phyloP scores from a whole-genome alignment of 2,113 vertebrate species.

The Ophthalmolycus amberensis region DNA sequence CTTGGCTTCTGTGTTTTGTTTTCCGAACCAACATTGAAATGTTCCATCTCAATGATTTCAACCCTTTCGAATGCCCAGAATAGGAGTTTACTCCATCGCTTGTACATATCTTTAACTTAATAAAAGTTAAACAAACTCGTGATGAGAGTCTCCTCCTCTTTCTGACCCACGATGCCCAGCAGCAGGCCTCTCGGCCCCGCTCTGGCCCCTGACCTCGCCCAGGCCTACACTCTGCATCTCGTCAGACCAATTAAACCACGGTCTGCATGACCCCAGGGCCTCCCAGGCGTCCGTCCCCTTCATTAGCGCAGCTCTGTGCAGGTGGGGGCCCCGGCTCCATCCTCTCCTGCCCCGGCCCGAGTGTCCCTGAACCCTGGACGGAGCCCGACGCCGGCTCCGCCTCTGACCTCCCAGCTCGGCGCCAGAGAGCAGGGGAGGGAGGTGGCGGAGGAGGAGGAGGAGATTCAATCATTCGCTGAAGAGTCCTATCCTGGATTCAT shows the following conservation, averaged over 20 bases:
- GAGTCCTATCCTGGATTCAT: constrained; percentile 7
- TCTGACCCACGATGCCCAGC: constrained; percentile 43
- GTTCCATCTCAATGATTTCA: constrained; percentile 23
- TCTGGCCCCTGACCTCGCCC: constrained; percentile 62
- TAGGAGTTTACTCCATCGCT: constrained; percentile 7
- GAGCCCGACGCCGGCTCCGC: constrained; percentile 43
- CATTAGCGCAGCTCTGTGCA: constrained; percentile 63
- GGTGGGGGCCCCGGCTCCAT: constrained; percentile 41
- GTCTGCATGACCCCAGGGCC: constrained; percentile 56
- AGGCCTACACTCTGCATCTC: constrained; percentile 61
- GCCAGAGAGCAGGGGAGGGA: constrained; percentile 49
- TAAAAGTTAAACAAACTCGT: not conserved
- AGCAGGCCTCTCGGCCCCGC: constrained; percentile 26
- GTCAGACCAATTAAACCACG: constrained; percentile 75
- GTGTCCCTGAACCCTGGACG: constrained; percentile 75
- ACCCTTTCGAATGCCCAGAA: constrained; percentile 4
- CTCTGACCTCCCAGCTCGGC: constrained; percentile 42
- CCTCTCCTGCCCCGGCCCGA: constrained; percentile 69
- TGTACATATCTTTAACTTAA: not conserved
- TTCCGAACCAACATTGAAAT: constrained; percentile 18
- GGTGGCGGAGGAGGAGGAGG: constrained; percentile 8
- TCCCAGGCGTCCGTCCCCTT: constrained; percentile 58
- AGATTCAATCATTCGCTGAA: constrained; percentile 26
- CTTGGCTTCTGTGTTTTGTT: constrained; percentile 28
- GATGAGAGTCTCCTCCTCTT: constrained; percentile 20